phyloP scores from a whole-genome alignment of 2,113 vertebrate genomes.

The Cacatua alba region DNA sequence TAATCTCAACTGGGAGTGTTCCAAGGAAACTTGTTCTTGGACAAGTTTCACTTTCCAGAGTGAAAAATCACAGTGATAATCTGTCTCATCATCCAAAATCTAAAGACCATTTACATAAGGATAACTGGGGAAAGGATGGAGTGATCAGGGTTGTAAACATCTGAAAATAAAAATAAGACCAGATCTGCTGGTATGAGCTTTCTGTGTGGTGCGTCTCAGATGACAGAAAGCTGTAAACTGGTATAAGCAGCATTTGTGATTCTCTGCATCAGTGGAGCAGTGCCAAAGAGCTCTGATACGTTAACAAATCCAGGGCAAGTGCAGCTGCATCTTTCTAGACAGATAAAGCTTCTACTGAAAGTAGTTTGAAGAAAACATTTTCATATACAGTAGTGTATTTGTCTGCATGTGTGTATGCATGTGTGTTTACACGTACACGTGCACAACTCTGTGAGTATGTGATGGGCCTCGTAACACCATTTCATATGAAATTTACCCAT shows the following conservation, averaged over 20 bases:
- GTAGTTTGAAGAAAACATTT: background rate
- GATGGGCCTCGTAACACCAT: background rate
- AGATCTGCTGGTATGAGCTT: background rate
- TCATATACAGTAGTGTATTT: background rate
- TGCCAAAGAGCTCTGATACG: slow-evolving; percentile 26
- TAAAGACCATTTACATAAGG: slow-evolving; percentile 3
- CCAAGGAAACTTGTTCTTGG: background rate
- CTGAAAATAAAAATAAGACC: slow-evolving; percentile 53
- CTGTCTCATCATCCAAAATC: slow-evolving; percentile 3
- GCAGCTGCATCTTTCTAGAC: slow-evolving; percentile 24
- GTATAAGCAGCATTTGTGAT: slow-evolving; percentile 19
- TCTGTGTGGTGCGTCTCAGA: background rate
- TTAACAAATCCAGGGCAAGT: slow-evolving; percentile 29
- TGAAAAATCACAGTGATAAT: background rate
- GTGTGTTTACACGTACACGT: background rate
- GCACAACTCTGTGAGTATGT: fast-evolving
- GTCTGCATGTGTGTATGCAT: background rate
- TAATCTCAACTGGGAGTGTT: background rate
- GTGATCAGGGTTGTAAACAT: background rate
- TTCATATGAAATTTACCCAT: background rate
- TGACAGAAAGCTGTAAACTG: slow-evolving; percentile 25
- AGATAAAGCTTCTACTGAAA: slow-evolving; percentile 23
- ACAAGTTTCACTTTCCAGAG: background rate
- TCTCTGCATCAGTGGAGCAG: slow-evolving; percentile 18
- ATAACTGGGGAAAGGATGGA: background rate